phyloP scores from a whole-genome alignment of 2,797 vertebrate genomes.

The Darevskia nairensis region DNA sequence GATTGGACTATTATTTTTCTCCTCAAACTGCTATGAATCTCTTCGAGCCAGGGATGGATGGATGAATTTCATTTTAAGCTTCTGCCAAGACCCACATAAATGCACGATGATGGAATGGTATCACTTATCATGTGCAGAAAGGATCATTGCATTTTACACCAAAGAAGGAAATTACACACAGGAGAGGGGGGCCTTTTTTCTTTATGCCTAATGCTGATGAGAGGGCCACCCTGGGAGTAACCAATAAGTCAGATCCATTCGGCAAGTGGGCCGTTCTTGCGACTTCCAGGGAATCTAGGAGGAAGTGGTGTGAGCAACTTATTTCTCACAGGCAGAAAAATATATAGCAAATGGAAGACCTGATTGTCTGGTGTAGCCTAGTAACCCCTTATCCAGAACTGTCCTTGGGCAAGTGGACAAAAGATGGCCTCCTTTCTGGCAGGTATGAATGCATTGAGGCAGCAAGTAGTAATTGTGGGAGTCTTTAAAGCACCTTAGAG shows the following conservation, averaged over 20 bases:
- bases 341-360: background rate
- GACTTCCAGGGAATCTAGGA: background rate
- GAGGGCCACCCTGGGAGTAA: background rate
- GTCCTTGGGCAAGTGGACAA: no score
- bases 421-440: no score
- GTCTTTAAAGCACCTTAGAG: background rate
- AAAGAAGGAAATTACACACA: constrained; percentile 15
- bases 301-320: background rate
- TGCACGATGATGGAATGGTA: background rate
- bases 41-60: background rate
- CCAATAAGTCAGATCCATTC: background rate
- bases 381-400: no score
- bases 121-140: constrained; percentile 21
- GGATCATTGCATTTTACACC: constrained; percentile 18
- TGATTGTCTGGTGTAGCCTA: background rate
- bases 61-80: background rate
- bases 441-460: background rate
- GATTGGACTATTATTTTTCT: constrained; percentile 3
- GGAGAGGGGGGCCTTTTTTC: background rate
- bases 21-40: constrained; percentile 4
- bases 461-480: background rate
- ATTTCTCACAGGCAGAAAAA: background rate
- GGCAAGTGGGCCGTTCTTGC: background rate
- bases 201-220: background rate
- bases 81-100: constrained; percentile 10